Conservation (phyloP, 2,113 vertebrate species). For the Brienomyrus brachyistius region DNA sequence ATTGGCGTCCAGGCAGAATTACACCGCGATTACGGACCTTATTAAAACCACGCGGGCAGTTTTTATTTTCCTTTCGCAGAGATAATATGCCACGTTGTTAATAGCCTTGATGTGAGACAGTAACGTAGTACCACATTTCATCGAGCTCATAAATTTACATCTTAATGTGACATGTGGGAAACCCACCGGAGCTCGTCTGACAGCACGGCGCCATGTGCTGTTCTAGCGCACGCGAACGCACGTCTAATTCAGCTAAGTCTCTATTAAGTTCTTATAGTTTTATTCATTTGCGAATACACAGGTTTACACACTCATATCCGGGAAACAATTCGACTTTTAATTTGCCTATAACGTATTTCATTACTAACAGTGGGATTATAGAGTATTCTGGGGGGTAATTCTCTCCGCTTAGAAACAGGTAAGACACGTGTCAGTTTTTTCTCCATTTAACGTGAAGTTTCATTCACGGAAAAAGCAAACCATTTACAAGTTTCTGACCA, state of each 20-base stretch:
- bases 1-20: not conserved
- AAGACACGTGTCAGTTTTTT: not conserved
- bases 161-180: not conserved
- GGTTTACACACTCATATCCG: not conserved
- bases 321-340: not conserved
- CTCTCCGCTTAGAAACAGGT: not conserved
- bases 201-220: not conserved
- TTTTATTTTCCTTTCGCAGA: not conserved
- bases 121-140: not conserved
- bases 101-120: not conserved
- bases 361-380: not conserved
- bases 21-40: not conserved
- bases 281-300: not conserved
- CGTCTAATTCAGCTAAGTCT: not conserved
- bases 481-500: not conserved
- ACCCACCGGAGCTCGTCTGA: not conserved
- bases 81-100: not conserved
- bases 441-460: not conserved
- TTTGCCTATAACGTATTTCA: not conserved
- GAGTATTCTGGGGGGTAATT: not conserved
- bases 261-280: not conserved
- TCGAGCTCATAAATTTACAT: not conserved
- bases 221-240: not conserved
- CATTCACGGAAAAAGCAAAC: not conserved
- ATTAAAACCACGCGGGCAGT: not conserved